Evolutionary conservation across 2,797 vertebrate species (phyloP).

Genomic region (Bovichtus diacanthus): DNA sequence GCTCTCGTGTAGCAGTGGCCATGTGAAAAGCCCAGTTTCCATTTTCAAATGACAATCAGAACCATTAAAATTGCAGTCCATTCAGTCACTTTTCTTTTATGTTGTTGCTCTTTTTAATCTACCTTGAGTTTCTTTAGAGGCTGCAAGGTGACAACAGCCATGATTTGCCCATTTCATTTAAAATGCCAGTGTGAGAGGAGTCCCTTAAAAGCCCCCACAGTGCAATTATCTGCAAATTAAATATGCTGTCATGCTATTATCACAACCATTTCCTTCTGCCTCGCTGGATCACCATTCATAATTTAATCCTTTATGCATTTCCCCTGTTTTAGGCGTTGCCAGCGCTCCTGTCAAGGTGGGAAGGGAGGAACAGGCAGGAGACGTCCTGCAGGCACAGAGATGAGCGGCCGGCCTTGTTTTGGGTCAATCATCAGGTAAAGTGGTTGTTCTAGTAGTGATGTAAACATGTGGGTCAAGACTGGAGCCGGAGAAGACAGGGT

Average conservation of each 20-base stretch:
- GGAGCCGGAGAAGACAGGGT: slow-evolving; percentile 13
- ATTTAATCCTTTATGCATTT: slow-evolving; percentile 80
- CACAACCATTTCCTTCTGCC: slow-evolving; percentile 69
- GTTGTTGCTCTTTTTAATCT: slow-evolving; percentile 5
- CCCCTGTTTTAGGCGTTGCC: slow-evolving; percentile 56
- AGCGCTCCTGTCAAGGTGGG: slow-evolving; percentile 44
- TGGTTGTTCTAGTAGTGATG: slow-evolving; percentile 33
- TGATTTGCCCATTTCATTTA: slow-evolving; percentile 61
- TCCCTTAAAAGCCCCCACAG: slow-evolving; percentile 66
- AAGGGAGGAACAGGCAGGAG: slow-evolving; percentile 9
- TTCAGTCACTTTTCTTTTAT: slow-evolving; percentile 24
- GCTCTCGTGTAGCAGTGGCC: background rate
- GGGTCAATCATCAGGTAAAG: slow-evolving; percentile 50
- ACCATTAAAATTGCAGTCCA: slow-evolving; percentile 25
- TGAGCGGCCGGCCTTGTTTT: background rate
- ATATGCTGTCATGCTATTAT: slow-evolving; percentile 74
- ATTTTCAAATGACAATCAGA: slow-evolving; percentile 16
- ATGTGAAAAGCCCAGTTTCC: background rate
- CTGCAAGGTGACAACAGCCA: slow-evolving; percentile 45
- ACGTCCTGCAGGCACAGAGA: slow-evolving; percentile 24
- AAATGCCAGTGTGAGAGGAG: slow-evolving; percentile 54
- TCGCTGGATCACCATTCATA: slow-evolving; percentile 72
- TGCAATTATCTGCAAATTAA: slow-evolving; percentile 78
- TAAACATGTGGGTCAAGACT: slow-evolving; percentile 44
- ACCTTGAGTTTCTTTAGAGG: slow-evolving; percentile 1